Conservation (phyloP, 1,140 invertebrate genomes). For the Psix sp. region DNA sequence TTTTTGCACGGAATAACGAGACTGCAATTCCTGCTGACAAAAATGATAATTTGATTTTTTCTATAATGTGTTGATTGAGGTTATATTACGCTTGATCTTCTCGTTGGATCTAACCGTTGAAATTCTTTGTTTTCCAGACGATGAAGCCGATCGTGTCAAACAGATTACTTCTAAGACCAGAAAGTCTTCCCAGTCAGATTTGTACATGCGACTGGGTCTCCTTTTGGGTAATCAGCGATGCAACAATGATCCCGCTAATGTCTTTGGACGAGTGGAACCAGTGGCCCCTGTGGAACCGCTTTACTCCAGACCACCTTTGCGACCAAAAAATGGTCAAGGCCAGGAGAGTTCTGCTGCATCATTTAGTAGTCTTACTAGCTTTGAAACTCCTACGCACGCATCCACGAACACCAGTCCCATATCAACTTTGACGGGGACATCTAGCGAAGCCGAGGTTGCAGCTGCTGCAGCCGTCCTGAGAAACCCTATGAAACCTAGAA, state of each 20-base stretch:
- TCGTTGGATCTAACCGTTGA: conserved; percentile 5
- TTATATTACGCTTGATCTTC: too few species aligned
- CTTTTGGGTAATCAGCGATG: conserved; percentile 83
- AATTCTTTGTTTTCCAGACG: conserved; percentile 78
- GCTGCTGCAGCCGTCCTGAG: conserved; percentile 74
- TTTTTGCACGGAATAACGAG: conserved; percentile 27
- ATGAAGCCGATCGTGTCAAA: conserved; percentile 83
- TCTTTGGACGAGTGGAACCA: conserved; percentile 27
- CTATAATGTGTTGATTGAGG: conserved; percentile 10
- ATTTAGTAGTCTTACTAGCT: conserved; percentile 84
- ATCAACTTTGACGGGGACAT: conserved; percentile 89
- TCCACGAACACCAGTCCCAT: conserved; percentile 91
- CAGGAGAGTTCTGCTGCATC: conserved; percentile 80
- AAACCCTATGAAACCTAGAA: conserved; percentile 77
- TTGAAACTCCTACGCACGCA: conserved; percentile 83
- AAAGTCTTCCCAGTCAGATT: conserved; percentile 81
- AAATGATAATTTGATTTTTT: conserved; percentile 5
- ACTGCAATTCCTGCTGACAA: conserved; percentile 10
- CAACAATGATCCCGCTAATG: conserved; percentile 31
- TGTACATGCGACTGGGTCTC: conserved; percentile 90
- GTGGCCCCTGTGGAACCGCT: conserved; percentile 32
- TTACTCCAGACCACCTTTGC: conserved; percentile 30
- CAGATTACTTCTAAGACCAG: conserved; percentile 78
- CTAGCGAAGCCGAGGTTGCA: conserved; percentile 81
- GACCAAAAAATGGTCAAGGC: conserved; percentile 71